Evolutionary conservation across 2,888 invertebrate genomes (phyloP).

Genomic region (Nomada fucata): DNA sequence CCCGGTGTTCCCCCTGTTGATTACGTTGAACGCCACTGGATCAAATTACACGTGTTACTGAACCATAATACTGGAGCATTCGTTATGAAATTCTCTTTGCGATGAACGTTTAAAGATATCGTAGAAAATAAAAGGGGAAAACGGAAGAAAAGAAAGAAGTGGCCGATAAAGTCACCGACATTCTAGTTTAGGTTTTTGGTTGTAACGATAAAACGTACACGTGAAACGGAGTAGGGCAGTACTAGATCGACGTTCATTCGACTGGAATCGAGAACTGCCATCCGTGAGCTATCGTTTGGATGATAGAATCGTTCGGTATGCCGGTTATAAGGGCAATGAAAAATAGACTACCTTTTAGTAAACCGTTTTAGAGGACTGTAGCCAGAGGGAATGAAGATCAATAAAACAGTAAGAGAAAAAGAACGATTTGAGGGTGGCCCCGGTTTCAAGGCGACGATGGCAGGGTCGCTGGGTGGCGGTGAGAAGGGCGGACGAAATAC

Average conservation of each 20-base stretch:
- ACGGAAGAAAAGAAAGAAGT: neutral
- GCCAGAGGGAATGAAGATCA: constrained; percentile 80
- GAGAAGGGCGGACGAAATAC: constrained; percentile 58
- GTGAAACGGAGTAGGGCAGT: neutral
- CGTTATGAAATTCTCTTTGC: constrained; percentile 5
- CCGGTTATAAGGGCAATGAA: constrained; percentile 65
- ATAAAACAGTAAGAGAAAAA: constrained; percentile 80
- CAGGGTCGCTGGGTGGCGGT: constrained; percentile 54
- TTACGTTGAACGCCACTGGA: constrained; percentile 44
- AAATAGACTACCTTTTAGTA: constrained; percentile 79
- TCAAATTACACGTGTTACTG: constrained; percentile 40
- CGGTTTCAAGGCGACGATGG: constrained; percentile 72
- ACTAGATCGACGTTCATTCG: constrained; percentile 26
- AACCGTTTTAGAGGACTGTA: constrained; percentile 76
- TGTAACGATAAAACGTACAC: too few relatives aligned
- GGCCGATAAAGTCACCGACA: too few relatives aligned
- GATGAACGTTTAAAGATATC: neutral
- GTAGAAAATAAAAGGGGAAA: neutral
- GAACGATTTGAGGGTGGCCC: constrained; percentile 77
- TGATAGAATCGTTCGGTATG: constrained; percentile 38
- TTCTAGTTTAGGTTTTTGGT: too few relatives aligned
- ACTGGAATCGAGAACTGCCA: constrained; percentile 9
- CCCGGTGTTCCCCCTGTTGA: constrained; percentile 34
- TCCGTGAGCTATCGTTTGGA: constrained; percentile 20
- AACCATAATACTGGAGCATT: neutral